Percentiles rank a stretch among this genome's conserved stretches.
These are phyloP conservation scores for Clanis bilineata DNA, from an alignment of 2,888 invertebrate genomes.

Conservation along the genomic window DNA sequence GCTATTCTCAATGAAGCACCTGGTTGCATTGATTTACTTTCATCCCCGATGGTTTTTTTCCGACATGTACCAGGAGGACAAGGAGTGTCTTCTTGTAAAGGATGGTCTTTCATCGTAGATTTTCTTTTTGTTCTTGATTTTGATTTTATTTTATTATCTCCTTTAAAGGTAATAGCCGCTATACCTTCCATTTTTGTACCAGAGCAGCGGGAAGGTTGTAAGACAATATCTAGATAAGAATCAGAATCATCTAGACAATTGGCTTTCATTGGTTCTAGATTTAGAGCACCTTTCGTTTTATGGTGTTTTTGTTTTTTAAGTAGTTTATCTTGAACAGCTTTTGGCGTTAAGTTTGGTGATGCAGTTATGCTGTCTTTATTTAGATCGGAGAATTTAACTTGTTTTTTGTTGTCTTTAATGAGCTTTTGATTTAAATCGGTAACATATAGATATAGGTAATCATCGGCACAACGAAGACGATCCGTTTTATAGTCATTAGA, in stretches of 20 bases:
- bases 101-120: background rate
- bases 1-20: slow-evolving; percentile 8
- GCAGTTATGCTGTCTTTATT: background rate
- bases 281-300: background rate
- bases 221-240: slow-evolving; percentile 2
- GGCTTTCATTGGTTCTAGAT: background rate
- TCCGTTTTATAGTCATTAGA: background rate
- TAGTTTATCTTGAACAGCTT: background rate
- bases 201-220: slow-evolving; percentile 6
- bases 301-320: background rate
- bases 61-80: background rate
- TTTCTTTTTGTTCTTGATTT: background rate
- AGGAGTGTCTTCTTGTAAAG: background rate
- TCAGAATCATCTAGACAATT: background rate
- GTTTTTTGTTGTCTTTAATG: slow-evolving; percentile 11
- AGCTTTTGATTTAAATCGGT: background rate
- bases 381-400: slow-evolving; percentile 7
- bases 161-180: background rate
- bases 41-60: background rate
- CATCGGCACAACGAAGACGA: background rate
- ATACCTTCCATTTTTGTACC: slow-evolving; percentile 1
- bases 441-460: background rate
- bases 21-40: background rate
- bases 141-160: background rate
- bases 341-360: background rate